Base-by-base conservation (phyloP, 2,888 invertebrate genomes). In the Maniola hyperantus region DNA sequence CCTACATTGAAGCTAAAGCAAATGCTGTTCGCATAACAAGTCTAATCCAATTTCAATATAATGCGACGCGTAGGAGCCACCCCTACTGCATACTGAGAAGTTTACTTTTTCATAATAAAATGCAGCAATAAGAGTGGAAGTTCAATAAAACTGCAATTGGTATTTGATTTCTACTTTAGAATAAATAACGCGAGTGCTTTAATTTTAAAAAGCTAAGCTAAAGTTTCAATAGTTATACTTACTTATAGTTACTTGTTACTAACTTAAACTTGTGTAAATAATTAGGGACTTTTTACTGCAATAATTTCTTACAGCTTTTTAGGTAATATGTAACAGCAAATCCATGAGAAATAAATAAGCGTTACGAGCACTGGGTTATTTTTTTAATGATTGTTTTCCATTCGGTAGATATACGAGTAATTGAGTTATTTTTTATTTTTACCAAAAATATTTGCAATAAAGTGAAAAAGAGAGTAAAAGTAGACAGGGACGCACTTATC, bases 41-140 rank as follows among this genome's bases (percentile, higher is more conserved):
- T 68, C 54, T 68, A 70, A 66, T 68, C 59, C 64, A 64, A 70
- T 68, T 72, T 67, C 69, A 71, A 74, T 73, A 71, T 66, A 70
- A 69, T 65, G 48, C 64, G 70, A 67, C 57, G 63, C 54, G 48
- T 54, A 58, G 55, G 59, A 65, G 51, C 51, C 72, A 69, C 6
- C 71, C 66, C 71, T 72, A 60, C 67, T 57, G 67, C 54, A 82
- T 72, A 73, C 76, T 79, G 73, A 78, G 76, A 81, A 84, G 83
- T 86, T 85, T 83, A 84, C 86, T 84, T 84, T 85, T 87, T 83
- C 87, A 86, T 88, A 88, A 87, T 86, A 82, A 86, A 88, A 85
- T 88, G 86, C 83, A 85, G 86, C 83, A 85, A 79, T 81, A 80
- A 82, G 82, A 85, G 83, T 83, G 80, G 80, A 82, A 83, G 85